Evolutionary conservation across 1,140 invertebrate genomes (phyloP), one percentile per base, ranked within the genome.

Genomic region (Uloborus diversus): DNA sequence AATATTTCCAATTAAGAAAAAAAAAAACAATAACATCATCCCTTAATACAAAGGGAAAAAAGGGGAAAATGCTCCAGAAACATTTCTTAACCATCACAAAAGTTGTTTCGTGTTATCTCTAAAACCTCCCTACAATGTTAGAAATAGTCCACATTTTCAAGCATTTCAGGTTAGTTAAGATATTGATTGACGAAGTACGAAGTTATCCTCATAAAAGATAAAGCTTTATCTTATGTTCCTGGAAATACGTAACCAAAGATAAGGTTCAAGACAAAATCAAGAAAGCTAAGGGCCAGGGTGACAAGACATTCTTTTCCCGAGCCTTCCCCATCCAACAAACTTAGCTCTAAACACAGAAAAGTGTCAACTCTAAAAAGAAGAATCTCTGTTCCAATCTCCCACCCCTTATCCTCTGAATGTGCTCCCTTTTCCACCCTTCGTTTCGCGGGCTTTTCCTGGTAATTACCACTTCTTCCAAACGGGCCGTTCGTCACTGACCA

Each of bases 401-500:
- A 56, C 56, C 56, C 56, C n/a, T 20, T 28, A 5, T 11, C 56
- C 25, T 59, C 25, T 27, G 37, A 11, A 59, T 28, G 30, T n/a
- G 13, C 49, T 17, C 49, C 49, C 49, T 20, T n/a, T n/a, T 20
- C 9, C 9, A 9, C 11, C 25, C 11, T 30, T 30, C 23, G 7
- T 33, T 14, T 11, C 20, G 59, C 20, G 59, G n/a, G 28, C 37
- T 62, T 62, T 33, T 17, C 4, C 28, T 17, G 37, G 59, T 62
- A 35, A 33, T 62, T 35, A 62, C 37, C 37, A 62, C 59, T 35
- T 35, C 59, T 62, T 62, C 59, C 25, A 11, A 4, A 25, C 7
- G 7, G 28, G 59, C 59, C 28, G 59, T 62, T 62, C 59, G 59
- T 62, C 59, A 62, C 28, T 62, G 59, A 33, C 28, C 32, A 33